Evolutionary conservation across 1,140 invertebrate genomes (phyloP), one percentile per base, ranked within the genome.

Genomic region (Drosophila melanogaster): DNA sequence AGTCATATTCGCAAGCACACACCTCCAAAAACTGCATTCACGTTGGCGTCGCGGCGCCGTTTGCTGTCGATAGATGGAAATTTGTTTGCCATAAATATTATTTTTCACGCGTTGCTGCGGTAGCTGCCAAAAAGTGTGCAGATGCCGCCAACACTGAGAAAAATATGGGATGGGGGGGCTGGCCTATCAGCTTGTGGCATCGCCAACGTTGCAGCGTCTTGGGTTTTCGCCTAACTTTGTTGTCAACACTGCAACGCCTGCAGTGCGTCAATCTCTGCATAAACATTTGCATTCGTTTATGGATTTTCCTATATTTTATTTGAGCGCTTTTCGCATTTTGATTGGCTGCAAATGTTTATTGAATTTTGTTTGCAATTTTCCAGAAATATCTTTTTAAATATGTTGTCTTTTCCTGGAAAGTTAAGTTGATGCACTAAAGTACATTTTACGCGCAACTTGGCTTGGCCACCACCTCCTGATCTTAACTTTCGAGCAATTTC

Each of bases 71-170:
- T 86, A 57, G 65, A 77, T 77, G 79, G 81, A 87, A 87, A 87
- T 87, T 87, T 87, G 84, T 89, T 89, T 89, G 84, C 84, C 83
- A 89, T 89, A 87, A 89, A 89, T 87, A 89, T 87, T 81, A 60
- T 74, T 85, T 85, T 85, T 85, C 81, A 80, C 77, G 81, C 81
- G 73, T 59, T 79, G 70, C 74, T 60, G 76, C 83, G 62, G 83
- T 86, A 86, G 81, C 81, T 75, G 81, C 77, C 62, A 56, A 62
- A 61, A 54, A n/a, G 26, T 51, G 44, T 54, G 51, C 41, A 79
- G 69, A 67, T 41, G 74, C 74, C 83, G 61, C 81, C 81, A 84
- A 84, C 80, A 73, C 80, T 51, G 62, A 35, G 41, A 10, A 33
- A 50, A 15, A 11, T 24, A 19, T n/a, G n/a, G n/a, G n/a, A 5